Base-by-base conservation (phyloP, 2,113 vertebrate genomes). In the Brachyhypopomus gauderio region DNA sequence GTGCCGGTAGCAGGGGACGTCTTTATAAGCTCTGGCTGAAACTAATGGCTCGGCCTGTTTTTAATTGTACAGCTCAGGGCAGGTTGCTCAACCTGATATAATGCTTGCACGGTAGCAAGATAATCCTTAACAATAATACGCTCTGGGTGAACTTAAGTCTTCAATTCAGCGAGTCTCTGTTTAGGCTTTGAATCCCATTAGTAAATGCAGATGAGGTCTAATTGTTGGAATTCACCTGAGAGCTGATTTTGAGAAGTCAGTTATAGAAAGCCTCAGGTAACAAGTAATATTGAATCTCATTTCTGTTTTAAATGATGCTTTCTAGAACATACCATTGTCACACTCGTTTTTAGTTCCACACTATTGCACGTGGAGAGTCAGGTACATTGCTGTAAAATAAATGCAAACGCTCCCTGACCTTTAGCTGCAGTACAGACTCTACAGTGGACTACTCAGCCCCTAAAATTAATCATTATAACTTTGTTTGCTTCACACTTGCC, bases 21-120 rank as follows among this genome's bases (percentile, higher is more conserved):
- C 72, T 69, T 76, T 64, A 20, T 17, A 25, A 17, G 23, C n/a
- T 48, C 27, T 62, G 36, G 23, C 30, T 48, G 38, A 48, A 48
- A 25, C 25, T 55, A 72, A 74, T 70, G 48, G 34, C 11, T 72
- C 2, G 27, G 23, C 62, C 23, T 30, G 62, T 36, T 84, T 72
- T 66, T 64, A 81, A 72, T 17, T 58, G 30, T 22, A 22, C 36
- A 22, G 48, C 36, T 75, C 22, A 72, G 1, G 34, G 62, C 66
- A 62, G 58, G 12, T 3, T 23, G 25, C 17, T 63, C 23, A 27
- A 36, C 34, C 60, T 66, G 70, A 64, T 34, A 77, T 72, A 77
- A 77, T 77, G 62, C 59, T 11, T 67, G 23, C 30, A 84, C 62
- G 71, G 56, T 30, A 71, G 56, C 41, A 25, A 83, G 72, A 84